Base-by-base conservation (phyloP, 2,113 vertebrate genomes). In the Ptychochromis oligacanthus region DNA sequence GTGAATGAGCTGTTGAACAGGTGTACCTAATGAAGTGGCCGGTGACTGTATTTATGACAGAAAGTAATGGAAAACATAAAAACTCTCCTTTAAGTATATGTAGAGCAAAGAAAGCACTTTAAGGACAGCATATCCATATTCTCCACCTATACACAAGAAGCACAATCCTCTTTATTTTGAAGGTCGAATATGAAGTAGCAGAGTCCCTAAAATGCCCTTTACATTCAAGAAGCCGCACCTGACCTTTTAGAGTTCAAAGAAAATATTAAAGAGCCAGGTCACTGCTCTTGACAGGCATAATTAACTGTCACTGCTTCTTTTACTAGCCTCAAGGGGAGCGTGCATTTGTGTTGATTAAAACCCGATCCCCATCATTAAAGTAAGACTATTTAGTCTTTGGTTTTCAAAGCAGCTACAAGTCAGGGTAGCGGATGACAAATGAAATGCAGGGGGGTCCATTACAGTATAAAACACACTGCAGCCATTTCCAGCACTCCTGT, bases 161-260 rank as follows among this genome's bases (percentile, higher is more conserved):
- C 17, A 72, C 65, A 72, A 17, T 38, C 56, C 55, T 22, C 78
- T 67, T 54, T 64, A 80, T 43, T 79, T 74, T 72, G 74, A 74
- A 79, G 80, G 84, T 90, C 85, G 84, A 59, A 79, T 26, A 49
- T 81, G 79, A 64, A 72, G 79, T n/a, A 52, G 36, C 5, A 14
- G 22, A 43, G 46, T 54, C 57, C 12, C 5, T 2, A 65, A 75
- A 67, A 67, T 58, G 76, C 34, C 81, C 76, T 84, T 85, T 75
- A 61, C 76, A 54, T 74, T 74, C 36, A 79, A 76, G 82, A 87
- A 70, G 65, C 49, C 82, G 62, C 7, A 2, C 54, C 58, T 89
- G 89, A 82, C 83, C 20, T 89, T 88, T 90, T 64, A 31, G 49
- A 79, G 64, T 77, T 86, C 31, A 83, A 62, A 59, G 77, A 61